A percentile compares a stretch with the other conserved stretches of the same genome.
phyloP scores from a whole-genome alignment of 2,797 vertebrate genomes.

The Clarias laeviceps region DNA sequence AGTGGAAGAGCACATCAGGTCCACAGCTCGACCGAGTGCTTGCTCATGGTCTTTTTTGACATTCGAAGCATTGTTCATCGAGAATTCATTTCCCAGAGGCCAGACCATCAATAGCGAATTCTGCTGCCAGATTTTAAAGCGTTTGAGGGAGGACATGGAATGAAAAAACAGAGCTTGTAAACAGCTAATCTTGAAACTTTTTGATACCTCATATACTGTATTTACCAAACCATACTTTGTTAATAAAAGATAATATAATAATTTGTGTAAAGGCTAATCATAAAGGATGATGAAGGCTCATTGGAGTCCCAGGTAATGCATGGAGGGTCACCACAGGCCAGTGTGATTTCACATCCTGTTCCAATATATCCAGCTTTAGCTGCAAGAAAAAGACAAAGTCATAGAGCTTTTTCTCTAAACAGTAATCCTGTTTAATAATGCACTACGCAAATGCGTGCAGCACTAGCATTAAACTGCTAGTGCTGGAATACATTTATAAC shows the following conservation, averaged over 20 bases:
- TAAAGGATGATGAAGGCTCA: neutral
- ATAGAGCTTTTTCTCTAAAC: neutral
- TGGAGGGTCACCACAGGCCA: neutral
- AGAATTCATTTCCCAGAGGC: too few species aligned
- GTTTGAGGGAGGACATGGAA: too few species aligned
- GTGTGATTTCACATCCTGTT: constrained; percentile 15
- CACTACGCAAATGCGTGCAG: neutral
- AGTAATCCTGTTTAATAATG: neutral
- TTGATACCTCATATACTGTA: too few species aligned
- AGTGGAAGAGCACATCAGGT: too few species aligned
- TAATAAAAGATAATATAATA: neutral
- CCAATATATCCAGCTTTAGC: constrained; percentile 2
- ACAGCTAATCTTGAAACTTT: too few species aligned
- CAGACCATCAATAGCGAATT: too few species aligned
- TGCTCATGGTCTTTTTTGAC: too few species aligned
- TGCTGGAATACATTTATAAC: constrained; percentile 9
- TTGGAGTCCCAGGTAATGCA: neutral
- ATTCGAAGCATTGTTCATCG: too few species aligned
- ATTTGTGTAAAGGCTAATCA: neutral
- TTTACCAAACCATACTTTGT: too few species aligned
- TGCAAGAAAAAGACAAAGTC: neutral
- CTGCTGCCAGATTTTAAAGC: too few species aligned
- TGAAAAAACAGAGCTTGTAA: too few species aligned
- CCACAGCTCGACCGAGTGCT: too few species aligned
- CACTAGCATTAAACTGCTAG: neutral